These are phyloP conservation scores for Rhinatrema bivittatum DNA, from an alignment of 2,797 vertebrate species.

Conservation along the genomic window DNA sequence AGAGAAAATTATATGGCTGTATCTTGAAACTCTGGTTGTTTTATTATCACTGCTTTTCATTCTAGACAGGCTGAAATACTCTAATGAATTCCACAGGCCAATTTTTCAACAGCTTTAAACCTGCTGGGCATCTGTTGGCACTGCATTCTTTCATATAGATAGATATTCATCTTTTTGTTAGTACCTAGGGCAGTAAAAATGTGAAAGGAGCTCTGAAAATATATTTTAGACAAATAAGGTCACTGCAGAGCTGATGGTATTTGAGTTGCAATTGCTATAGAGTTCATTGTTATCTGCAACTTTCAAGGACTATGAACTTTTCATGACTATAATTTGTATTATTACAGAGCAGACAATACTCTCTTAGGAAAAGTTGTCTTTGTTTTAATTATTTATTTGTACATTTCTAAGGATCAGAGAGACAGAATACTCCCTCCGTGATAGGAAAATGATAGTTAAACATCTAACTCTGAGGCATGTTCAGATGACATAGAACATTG, in stretches of 20 bases:
- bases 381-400: background rate
- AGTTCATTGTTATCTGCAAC: conserved; percentile 10
- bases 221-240: conserved; percentile 21
- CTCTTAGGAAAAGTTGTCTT: background rate
- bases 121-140: conserved; percentile 28
- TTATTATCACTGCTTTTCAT: conserved; percentile 29
- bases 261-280: background rate
- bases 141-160: conserved; percentile 18
- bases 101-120: conserved; percentile 34
- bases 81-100: conserved; percentile 33
- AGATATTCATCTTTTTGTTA: conserved; percentile 23
- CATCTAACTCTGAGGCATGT: no score
- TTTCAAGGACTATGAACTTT: background rate
- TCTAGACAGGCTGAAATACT: conserved; percentile 21
- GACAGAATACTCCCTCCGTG: no score
- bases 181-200: conserved; percentile 10
- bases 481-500: no score
- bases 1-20: conserved; percentile 32
- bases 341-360: conserved; percentile 4
- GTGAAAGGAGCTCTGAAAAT: conserved; percentile 22
- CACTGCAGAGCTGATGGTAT: conserved; percentile 18
- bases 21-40: conserved; percentile 25
- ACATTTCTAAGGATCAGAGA: no score
- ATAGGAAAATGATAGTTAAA: no score
- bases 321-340: background rate